Percentiles rank a stretch among this genome's conserved stretches.
Evolutionary conservation across 2,113 vertebrate genomes (phyloP).

Genomic region (Ictidomys tridecemlineatus): DNA sequence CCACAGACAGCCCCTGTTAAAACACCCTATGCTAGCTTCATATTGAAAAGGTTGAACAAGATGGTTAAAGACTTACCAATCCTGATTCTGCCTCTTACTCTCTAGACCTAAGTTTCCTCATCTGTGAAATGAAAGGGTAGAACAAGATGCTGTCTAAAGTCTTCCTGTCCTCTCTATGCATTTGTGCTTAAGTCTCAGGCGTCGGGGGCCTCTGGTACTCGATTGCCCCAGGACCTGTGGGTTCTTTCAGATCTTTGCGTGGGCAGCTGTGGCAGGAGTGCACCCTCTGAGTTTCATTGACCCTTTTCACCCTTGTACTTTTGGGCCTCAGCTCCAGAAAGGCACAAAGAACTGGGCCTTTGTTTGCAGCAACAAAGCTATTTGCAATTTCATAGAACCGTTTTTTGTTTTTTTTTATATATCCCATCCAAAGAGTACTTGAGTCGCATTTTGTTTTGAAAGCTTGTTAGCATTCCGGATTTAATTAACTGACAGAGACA

Average conservation of each 20-base stretch:
- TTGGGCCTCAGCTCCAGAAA: conserved; percentile 76
- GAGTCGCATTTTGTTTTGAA: conserved; percentile 76
- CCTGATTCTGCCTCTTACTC: neutral
- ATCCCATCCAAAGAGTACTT: conserved; percentile 79
- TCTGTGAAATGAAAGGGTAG: neutral
- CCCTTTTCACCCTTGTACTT: conserved; percentile 81
- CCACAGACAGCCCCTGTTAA: neutral
- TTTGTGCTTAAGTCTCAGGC: neutral
- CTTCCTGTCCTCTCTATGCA: neutral
- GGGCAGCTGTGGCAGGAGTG: neutral
- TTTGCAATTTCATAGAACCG: conserved; percentile 82
- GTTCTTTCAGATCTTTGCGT: conserved; percentile 66
- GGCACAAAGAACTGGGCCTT: conserved; percentile 44
- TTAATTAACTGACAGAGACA: conserved; percentile 82
- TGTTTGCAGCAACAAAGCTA: conserved; percentile 83
- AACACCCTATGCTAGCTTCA: neutral
- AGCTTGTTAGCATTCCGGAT: conserved; percentile 71
- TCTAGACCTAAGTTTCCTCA: neutral
- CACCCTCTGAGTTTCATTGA: conserved; percentile 75
- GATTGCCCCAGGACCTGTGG: neutral
- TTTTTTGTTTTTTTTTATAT: conserved; percentile 71
- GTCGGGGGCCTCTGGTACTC: neutral
- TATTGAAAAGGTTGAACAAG: neutral
- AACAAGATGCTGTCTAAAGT: neutral
- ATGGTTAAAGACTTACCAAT: neutral